Base-by-base conservation (phyloP, 1,140 invertebrate species). In the Ruditapes philippinarum region DNA sequence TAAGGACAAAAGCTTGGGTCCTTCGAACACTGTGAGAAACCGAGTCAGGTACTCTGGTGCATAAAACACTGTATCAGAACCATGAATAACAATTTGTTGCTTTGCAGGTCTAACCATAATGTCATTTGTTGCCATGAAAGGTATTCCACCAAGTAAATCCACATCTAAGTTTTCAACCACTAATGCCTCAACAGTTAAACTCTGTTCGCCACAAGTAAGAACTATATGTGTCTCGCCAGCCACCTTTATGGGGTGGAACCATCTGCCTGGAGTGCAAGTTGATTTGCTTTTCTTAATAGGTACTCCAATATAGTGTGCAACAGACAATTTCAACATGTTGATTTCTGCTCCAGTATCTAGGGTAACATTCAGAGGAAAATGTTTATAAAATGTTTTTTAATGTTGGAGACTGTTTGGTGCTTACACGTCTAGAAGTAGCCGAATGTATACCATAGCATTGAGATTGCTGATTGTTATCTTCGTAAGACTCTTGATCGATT, bases 251-350 rank as follows among this genome's bases (percentile, higher is more conserved):
- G 74, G 12, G 89, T 89, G 0, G 73, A 42, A 12, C 88, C 90
- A 65, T 91, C 88, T 17, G 88, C 91, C 40, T 91, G 88, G 17
- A 79, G 49, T 9, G 90, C 84, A 45, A n/a, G 68, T 33, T 88
- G 90, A 33, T n/a, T 54, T 74, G 2, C n/a, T 88, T 25, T 89
- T 91, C 33, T 45, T 70, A 36, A 91, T 90, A 17, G 31, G 19
- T 0, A 81, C 57, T 3, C 62, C 80, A 36, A 90, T 68, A 31
- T 70, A 57, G 36, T 76, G 51, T 11, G 84, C 80, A 38, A 81
- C 36, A 25, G 88, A 83, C 19, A 19, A 14, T 38, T 54, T 84
- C 3, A 90, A 84, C 88, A 88, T 90, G 22, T 38, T 91, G 0
- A 70, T 38, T 42, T 76, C 76, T 19, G 88, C 88, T 33, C 62